A percentile compares a stretch with the other conserved stretches of the same genome.
Evolutionary conservation across 2,888 invertebrate genomes (phyloP).

Genomic region (Heliconius erato): DNA sequence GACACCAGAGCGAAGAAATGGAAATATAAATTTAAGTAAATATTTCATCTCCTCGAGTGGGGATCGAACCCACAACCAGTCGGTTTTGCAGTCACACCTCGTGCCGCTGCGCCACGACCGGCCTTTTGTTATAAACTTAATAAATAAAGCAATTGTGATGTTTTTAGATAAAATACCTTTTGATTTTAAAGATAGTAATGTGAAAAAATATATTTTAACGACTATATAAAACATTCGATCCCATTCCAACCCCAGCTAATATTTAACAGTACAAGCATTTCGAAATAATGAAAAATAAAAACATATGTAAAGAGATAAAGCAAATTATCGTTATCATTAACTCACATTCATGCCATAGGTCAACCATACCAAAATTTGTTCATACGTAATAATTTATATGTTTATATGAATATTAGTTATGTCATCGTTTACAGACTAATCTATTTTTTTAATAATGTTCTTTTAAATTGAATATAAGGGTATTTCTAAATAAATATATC

Average conservation of each 20-base stretch:
- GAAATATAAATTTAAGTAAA: no score
- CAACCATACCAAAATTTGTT: not conserved
- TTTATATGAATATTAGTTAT: not conserved
- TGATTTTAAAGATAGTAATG: not conserved
- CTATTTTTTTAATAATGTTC: not conserved
- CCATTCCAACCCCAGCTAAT: no score
- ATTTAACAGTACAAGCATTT: no score
- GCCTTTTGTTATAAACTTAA: no score
- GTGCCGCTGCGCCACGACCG: no score
- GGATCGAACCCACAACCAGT: no score
- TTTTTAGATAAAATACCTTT: no score
- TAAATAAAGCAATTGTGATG: no score
- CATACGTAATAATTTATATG: not conserved
- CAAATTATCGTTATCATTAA: not conserved
- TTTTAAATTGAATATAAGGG: not conserved
- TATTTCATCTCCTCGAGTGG: no score
- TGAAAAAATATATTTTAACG: not conserved
- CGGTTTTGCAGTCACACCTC: no score
- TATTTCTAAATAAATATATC: no score
- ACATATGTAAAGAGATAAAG: not conserved
- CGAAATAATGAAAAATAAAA: not conserved
- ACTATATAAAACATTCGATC: not conserved
- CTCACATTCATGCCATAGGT: not conserved
- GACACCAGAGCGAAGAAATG: no score
- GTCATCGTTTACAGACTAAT: not conserved